Conservation (phyloP, 2,797 vertebrate species). For the Spondyliosoma cantharus region DNA sequence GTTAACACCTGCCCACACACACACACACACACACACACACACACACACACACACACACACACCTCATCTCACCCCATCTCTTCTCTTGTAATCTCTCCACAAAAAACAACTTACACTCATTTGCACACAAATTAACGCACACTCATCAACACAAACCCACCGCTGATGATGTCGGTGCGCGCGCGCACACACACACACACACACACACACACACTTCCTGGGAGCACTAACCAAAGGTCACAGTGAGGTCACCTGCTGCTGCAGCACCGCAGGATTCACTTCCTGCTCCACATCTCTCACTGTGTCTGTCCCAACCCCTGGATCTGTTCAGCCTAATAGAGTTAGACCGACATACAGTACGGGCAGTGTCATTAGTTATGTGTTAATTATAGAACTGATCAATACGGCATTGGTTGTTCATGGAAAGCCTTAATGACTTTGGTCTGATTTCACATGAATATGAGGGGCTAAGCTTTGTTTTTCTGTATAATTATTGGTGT, state of each 20-base stretch:
- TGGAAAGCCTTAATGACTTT: neutral
- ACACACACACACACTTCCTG: slow-evolving; percentile 43
- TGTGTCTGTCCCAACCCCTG: slow-evolving; percentile 41
- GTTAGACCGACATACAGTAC: neutral
- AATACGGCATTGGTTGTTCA: slow-evolving; percentile 9
- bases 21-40: slow-evolving; percentile 30
- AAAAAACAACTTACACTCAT: slow-evolving; percentile 15
- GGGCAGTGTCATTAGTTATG: slow-evolving; percentile 7
- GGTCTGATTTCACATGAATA: neutral
- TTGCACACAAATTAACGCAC: slow-evolving; percentile 11
- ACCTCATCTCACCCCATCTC: neutral
- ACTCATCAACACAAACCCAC: slow-evolving; percentile 14
- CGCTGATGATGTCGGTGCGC: slow-evolving; percentile 2
- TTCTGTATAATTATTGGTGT: slow-evolving; percentile 12
- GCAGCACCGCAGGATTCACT: slow-evolving; percentile 70
- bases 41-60: slow-evolving; percentile 14
- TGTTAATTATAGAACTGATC: slow-evolving; percentile 13
- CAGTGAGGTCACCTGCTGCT: slow-evolving; percentile 76
- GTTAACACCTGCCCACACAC: slow-evolving; percentile 43
- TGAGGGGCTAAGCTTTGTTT: neutral
- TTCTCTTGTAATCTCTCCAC: slow-evolving; percentile 22
- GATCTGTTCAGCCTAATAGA: slow-evolving; percentile 27
- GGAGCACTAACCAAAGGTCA: slow-evolving; percentile 72
- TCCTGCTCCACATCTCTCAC: slow-evolving; percentile 66
- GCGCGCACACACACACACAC: slow-evolving; percentile 16